phyloP scores from a whole-genome alignment of 2,797 vertebrate genomes.

The Megaceryle alcyon region DNA sequence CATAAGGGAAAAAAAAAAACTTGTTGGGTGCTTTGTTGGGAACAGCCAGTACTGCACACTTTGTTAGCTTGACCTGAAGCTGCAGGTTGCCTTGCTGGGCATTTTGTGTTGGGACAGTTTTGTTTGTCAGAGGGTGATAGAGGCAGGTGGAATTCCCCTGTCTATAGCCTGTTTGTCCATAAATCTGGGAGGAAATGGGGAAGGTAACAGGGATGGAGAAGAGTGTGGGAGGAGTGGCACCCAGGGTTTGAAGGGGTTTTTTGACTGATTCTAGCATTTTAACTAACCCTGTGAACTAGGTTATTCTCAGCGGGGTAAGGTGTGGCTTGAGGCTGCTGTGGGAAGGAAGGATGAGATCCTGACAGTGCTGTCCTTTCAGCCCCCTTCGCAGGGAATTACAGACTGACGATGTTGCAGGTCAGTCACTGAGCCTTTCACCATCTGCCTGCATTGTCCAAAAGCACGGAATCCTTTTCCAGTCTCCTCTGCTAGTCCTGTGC shows the following conservation, averaged over 20 bases:
- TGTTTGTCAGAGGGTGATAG: accelerated
- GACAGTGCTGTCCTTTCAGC: background rate
- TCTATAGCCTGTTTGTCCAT: background rate
- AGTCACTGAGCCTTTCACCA: accelerated
- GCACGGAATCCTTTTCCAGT: accelerated
- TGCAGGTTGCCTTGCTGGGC: background rate
- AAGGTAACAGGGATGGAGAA: background rate
- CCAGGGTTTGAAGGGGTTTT: background rate
- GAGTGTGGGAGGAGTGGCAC: background rate
- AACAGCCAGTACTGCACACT: background rate
- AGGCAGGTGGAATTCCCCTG: background rate
- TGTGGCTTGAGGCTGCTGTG: conserved; percentile 13
- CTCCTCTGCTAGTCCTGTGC: background rate
- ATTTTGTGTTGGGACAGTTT: background rate
- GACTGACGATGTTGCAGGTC: background rate
- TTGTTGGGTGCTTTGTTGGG: background rate
- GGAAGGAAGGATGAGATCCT: conserved; percentile 26
- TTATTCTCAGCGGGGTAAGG: conserved; percentile 28
- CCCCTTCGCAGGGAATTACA: background rate
- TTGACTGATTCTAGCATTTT: background rate
- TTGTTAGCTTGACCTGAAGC: background rate
- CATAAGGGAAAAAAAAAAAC: background rate
- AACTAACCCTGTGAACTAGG: background rate
- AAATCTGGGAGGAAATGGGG: background rate
- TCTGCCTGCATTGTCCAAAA: background rate